phyloP scores from a whole-genome alignment of 2,113 vertebrate species.

The Lepus europaeus region DNA sequence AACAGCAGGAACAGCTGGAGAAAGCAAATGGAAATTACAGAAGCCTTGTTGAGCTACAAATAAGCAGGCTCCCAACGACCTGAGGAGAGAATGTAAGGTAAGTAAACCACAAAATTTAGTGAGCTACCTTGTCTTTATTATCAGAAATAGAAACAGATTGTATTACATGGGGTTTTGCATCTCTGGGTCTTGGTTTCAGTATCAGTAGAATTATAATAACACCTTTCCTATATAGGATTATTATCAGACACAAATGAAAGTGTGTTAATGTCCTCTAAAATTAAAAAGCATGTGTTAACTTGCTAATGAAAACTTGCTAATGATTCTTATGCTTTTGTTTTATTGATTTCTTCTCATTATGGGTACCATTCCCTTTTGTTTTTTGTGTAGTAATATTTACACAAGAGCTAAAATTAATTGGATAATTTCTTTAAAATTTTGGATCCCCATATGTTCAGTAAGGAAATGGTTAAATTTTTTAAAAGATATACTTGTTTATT shows the following conservation, averaged over 20 bases:
- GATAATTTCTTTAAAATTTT: background rate
- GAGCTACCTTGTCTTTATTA: constrained; percentile 55
- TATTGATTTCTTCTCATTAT: constrained; percentile 20
- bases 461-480: background rate
- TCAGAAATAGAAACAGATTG: constrained; percentile 66
- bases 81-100: constrained; percentile 34
- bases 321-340: background rate
- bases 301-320: constrained; percentile 46
- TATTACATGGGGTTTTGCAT: constrained; percentile 27
- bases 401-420: constrained; percentile 6
- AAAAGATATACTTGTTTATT: too few relatives aligned
- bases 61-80: constrained; percentile 55
- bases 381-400: constrained; percentile 27
- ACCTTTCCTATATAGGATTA: constrained; percentile 1
- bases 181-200: constrained; percentile 42
- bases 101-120: constrained; percentile 57
- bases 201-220: constrained; percentile 53
- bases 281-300: constrained; percentile 26
- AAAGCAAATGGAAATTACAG: constrained; percentile 74
- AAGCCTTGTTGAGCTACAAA: constrained; percentile 72
- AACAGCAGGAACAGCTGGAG: constrained; percentile 72
- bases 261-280: constrained; percentile 39
- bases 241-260: constrained; percentile 7
- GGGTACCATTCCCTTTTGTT: background rate
- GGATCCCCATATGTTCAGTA: background rate